Percentiles rank a stretch among this genome's conserved stretches.
Evolutionary conservation across 2,888 invertebrate species (phyloP).

Genomic region (Polydrusus pterygomalis): DNA sequence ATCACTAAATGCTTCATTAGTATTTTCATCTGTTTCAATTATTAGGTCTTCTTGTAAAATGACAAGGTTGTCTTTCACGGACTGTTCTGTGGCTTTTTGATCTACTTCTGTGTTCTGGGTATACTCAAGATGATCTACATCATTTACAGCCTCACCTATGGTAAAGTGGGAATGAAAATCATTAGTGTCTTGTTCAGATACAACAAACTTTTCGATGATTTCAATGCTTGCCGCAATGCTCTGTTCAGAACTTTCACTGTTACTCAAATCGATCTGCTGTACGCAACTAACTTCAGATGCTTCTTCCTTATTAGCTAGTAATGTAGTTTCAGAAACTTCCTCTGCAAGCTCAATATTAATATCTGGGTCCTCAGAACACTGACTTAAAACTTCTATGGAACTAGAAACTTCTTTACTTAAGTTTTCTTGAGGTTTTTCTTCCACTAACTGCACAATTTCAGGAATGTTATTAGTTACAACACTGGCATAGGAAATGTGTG

Average conservation of each 20-base stretch:
- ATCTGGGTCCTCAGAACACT: conserved; percentile 44
- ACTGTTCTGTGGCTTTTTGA: background rate
- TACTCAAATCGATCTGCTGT: background rate
- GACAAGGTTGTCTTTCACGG: background rate
- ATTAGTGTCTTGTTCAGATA: too few relatives aligned
- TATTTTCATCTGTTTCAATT: background rate
- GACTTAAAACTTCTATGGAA: conserved; percentile 54
- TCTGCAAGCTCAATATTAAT: conserved; percentile 18
- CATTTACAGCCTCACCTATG: background rate
- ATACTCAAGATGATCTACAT: conserved; percentile 2
- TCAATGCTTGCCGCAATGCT: conserved; percentile 10
- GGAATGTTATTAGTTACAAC: conserved; percentile 58
- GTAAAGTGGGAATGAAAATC: too few relatives aligned
- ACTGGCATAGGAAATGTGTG: conserved; percentile 62
- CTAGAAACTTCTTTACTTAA: conserved; percentile 43
- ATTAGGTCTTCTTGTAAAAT: background rate
- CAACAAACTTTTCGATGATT: background rate
- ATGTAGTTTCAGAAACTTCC: conserved; percentile 9
- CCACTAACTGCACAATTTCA: conserved; percentile 17
- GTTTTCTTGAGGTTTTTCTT: conserved; percentile 13
- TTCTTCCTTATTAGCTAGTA: background rate
- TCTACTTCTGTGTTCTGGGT: background rate
- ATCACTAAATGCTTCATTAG: background rate
- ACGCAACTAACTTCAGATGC: background rate
- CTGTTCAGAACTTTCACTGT: background rate